Percentiles rank a stretch among this genome's conserved stretches.
Conservation (phyloP, 1,140 invertebrate genomes). For the Drosophila paulistorum region DNA sequence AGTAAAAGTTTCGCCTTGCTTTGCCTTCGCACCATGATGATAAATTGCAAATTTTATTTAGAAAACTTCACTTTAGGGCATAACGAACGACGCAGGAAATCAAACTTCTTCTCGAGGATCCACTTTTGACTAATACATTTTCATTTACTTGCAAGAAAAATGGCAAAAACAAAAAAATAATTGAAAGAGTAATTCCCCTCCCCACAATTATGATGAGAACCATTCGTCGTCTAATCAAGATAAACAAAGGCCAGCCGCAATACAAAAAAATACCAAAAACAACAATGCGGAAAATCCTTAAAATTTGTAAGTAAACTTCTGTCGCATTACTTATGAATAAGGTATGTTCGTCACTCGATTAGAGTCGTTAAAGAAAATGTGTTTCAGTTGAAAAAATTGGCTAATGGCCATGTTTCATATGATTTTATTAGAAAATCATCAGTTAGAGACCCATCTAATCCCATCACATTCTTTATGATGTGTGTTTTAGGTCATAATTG, state of each 20-base stretch:
- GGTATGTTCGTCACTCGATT: not conserved
- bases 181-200: conserved; percentile 35
- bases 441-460: no score
- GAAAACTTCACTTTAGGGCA: conserved; percentile 37
- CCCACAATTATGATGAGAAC: conserved; percentile 15
- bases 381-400: no score
- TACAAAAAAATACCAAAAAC: not conserved
- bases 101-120: conserved; percentile 48
- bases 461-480: no score
- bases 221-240: conserved; percentile 48
- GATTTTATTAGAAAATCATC: no score
- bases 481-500: no score
- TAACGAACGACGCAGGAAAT: conserved; percentile 46
- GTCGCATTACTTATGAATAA: not conserved
- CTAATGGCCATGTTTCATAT: no score
- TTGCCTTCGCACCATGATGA: conserved; percentile 50
- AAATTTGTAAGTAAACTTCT: not conserved
- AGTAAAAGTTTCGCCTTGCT: conserved; percentile 26
- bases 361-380: no score
- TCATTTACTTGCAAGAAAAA: conserved; percentile 37
- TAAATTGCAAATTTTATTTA: conserved; percentile 74
- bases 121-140: conserved; percentile 44
- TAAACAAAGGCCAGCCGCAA: conserved; percentile 41
- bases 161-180: conserved; percentile 38
- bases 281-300: not conserved